Conservation (phyloP, 2,797 vertebrate genomes). For the Aldrovandia affinis region DNA sequence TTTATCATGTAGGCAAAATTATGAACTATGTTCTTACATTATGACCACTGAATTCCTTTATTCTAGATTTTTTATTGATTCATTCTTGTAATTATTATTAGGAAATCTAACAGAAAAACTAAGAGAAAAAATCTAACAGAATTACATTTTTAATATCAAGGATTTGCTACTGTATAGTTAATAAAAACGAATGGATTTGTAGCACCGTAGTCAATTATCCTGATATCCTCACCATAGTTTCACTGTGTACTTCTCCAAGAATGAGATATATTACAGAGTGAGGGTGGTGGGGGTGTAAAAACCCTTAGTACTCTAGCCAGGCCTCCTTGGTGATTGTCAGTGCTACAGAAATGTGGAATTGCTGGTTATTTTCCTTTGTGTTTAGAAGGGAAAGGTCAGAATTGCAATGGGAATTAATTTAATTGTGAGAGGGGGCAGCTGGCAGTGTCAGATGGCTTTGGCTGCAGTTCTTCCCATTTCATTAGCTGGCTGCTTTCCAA, state of each 20-base stretch:
- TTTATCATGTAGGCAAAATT: not conserved
- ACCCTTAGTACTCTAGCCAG: not conserved
- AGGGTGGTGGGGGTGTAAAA: not conserved
- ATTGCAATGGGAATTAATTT: constrained; percentile 74
- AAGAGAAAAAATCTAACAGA: not conserved
- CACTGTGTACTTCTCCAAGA: not conserved
- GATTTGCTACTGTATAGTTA: not conserved
- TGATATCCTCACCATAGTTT: not conserved
- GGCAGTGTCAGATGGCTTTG: constrained; percentile 63
- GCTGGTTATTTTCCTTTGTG: constrained; percentile 62
- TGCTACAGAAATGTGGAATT: constrained; percentile 5
- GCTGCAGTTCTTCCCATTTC: constrained; percentile 55
- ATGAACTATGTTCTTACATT: not conserved
- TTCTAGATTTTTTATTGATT: too few relatives aligned
- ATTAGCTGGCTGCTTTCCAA: constrained; percentile 63
- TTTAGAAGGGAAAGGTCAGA: constrained; percentile 70
- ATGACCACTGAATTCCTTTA: not conserved
- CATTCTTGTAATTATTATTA: not conserved
- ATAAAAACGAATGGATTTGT: not conserved
- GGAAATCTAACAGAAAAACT: not conserved
- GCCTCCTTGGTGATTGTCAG: constrained; percentile 12
- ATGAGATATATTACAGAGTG: not conserved
- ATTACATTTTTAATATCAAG: not conserved
- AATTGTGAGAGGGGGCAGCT: constrained; percentile 67
- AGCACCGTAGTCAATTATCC: too few relatives aligned